Conservation (phyloP, 2,113 vertebrate genomes). For the Grammomys dolichurus region DNA sequence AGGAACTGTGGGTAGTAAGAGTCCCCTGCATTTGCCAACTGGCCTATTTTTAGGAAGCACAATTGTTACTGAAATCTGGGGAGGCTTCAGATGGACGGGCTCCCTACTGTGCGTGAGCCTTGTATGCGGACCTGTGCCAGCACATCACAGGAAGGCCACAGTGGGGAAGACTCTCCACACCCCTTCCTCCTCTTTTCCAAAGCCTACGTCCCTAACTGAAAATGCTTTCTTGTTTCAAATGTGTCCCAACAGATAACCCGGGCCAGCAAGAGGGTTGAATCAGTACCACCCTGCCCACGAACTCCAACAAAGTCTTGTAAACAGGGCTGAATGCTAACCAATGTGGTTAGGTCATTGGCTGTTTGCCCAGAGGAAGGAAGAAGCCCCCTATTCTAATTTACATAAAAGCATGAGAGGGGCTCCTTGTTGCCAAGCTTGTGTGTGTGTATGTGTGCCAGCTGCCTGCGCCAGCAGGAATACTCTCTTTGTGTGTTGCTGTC, state of each 20-base stretch:
- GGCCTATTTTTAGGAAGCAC: background rate
- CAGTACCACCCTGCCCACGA: background rate
- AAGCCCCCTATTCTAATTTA: background rate
- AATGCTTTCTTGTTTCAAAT: background rate
- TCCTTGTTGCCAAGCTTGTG: background rate
- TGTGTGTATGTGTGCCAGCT: background rate
- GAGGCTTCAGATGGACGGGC: background rate
- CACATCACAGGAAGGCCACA: background rate
- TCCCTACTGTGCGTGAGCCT: fast-evolving
- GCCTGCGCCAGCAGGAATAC: background rate
- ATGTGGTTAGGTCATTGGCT: too few species aligned
- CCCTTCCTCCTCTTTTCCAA: background rate
- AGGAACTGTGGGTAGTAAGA: background rate
- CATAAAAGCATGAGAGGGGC: background rate
- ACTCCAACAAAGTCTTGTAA: background rate
- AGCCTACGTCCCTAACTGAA: background rate
- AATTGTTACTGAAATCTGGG: background rate
- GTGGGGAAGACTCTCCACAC: background rate
- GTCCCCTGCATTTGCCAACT: background rate
- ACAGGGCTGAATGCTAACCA: background rate
- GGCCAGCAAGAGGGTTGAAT: background rate
- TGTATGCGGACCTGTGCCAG: background rate
- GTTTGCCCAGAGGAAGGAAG: background rate
- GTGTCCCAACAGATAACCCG: background rate
- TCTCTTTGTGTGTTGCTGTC: background rate